phyloP scores from a whole-genome alignment of 2,888 invertebrate genomes.

The Anorthoa munda region DNA sequence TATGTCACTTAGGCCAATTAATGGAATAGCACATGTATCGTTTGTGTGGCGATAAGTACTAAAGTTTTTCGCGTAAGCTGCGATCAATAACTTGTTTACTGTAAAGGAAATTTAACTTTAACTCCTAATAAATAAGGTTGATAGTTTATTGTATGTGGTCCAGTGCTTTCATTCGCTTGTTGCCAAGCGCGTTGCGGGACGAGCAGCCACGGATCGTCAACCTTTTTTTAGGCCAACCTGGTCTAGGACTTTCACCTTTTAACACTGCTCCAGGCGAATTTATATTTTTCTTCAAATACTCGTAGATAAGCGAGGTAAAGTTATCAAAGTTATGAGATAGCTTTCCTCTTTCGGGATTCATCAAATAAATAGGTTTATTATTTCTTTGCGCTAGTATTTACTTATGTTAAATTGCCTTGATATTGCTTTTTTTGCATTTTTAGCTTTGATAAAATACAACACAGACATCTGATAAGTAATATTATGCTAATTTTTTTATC shows the following conservation, averaged over 20 bases:
- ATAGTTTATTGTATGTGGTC: conserved; percentile 53
- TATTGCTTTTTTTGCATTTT: neutral
- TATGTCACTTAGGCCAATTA: conserved; percentile 79
- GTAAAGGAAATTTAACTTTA: conserved; percentile 63
- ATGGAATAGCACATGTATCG: conserved; percentile 82
- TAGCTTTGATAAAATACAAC: conserved; percentile 27
- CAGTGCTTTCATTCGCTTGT: conserved; percentile 86
- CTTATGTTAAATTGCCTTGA: conserved; percentile 13
- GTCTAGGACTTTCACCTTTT: conserved; percentile 82
- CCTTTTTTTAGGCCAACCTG: conserved; percentile 86
- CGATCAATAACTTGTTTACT: conserved; percentile 84
- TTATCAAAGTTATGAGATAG: conserved; percentile 19
- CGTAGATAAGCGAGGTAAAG: conserved; percentile 11
- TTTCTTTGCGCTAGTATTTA: conserved; percentile 15
- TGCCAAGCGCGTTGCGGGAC: conserved; percentile 84
- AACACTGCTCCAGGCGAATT: conserved; percentile 47
- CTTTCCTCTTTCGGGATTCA: conserved; percentile 17
- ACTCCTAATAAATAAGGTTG: neutral
- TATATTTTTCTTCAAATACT: conserved; percentile 35
- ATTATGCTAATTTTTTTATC: conserved; percentile 36
- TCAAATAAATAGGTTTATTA: conserved; percentile 26
- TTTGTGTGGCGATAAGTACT: conserved; percentile 86
- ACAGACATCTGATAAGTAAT: conserved; percentile 21
- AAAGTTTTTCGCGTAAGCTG: conserved; percentile 88
- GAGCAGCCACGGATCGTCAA: conserved; percentile 82